Evolutionary conservation across 2,888 invertebrate species (phyloP).

Genomic region (Ernsta delagoae): DNA sequence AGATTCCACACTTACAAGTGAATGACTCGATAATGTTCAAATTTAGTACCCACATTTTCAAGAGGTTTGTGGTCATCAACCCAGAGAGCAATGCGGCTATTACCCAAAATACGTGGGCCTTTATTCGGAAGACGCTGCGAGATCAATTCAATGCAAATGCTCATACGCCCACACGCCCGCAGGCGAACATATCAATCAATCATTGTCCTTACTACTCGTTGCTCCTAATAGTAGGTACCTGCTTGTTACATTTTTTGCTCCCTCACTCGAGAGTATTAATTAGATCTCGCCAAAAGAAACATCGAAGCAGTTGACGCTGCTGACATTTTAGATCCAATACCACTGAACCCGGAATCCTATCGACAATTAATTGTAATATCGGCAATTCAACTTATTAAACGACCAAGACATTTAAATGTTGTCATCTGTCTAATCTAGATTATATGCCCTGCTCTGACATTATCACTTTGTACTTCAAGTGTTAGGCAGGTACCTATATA

Average conservation of each 20-base stretch:
- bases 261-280: conserved; percentile 65
- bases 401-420: conserved; percentile 43
- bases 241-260: conserved; percentile 65
- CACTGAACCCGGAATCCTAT: conserved; percentile 77
- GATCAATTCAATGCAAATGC: conserved; percentile 81
- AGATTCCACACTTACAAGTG: conserved; percentile 2
- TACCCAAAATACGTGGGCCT: conserved; percentile 59
- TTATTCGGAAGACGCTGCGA: conserved; percentile 65
- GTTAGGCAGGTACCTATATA: background rate
- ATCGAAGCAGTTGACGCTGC: conserved; percentile 58
- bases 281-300: conserved; percentile 58
- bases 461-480: conserved; percentile 14
- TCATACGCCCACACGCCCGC: conserved; percentile 62
- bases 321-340: conserved; percentile 73
- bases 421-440: conserved; percentile 39
- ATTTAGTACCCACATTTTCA: conserved; percentile 21
- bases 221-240: conserved; percentile 46
- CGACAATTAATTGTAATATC: conserved; percentile 53
- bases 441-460: conserved; percentile 38
- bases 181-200: conserved; percentile 73
- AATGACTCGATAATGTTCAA: conserved; percentile 30
- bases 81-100: conserved; percentile 41
- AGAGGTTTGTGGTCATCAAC: conserved; percentile 57
- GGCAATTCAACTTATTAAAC: conserved; percentile 48
- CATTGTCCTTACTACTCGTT: conserved; percentile 58